Conservation (phyloP, 2,888 invertebrate genomes). For the Alentia gelatinosa region DNA sequence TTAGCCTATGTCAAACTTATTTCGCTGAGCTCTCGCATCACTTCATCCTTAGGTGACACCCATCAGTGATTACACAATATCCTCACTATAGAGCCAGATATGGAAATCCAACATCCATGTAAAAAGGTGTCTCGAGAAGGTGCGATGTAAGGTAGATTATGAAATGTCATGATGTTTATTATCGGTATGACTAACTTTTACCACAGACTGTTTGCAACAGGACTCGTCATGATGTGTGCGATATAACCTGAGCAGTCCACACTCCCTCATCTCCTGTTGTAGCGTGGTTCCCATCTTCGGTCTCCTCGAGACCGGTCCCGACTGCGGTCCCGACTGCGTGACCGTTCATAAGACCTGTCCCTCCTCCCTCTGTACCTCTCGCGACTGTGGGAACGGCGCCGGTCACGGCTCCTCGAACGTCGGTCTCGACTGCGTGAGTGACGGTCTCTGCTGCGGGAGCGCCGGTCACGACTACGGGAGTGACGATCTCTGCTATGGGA, state of each 20-base stretch:
- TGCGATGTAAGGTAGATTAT: too few relatives aligned
- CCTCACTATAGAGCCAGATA: not conserved
- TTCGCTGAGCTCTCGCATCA: too few relatives aligned
- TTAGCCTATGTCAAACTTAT: too few relatives aligned
- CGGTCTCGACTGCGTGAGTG: constrained; percentile 5
- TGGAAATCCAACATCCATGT: not conserved
- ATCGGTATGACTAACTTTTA: not conserved
- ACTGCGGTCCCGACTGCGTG: not conserved
- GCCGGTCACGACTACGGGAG: not conserved
- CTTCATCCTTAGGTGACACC: too few relatives aligned
- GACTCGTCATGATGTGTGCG: not conserved
- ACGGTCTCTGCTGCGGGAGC: not conserved
- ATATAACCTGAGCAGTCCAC: not conserved
- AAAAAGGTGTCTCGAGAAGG: too few relatives aligned
- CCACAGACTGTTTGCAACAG: not conserved
- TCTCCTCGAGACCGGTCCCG: not conserved
- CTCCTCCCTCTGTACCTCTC: not conserved
- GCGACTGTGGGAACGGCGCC: too few relatives aligned
- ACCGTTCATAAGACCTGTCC: not conserved
- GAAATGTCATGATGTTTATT: not conserved
- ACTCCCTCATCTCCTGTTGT: not conserved
- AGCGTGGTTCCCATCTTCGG: not conserved
- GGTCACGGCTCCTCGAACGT: not conserved
- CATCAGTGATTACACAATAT: too few relatives aligned
- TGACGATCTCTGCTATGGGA: constrained; percentile 10